Evolutionary conservation across 2,888 invertebrate genomes (phyloP).

Genomic region (Danaus chrysippus): DNA sequence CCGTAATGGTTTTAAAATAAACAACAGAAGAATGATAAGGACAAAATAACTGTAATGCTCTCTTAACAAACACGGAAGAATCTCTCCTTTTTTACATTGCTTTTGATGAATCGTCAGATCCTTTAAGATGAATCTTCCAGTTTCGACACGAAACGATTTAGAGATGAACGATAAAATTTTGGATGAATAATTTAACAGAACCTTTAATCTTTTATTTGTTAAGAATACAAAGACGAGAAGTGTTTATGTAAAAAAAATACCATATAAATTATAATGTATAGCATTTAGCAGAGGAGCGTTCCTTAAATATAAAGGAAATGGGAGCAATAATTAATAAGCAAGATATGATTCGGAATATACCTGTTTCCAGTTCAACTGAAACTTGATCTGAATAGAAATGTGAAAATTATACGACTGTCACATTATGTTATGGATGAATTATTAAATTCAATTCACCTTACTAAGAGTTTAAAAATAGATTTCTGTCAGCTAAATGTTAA

Average conservation of each 20-base stretch:
- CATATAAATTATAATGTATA: too few relatives aligned
- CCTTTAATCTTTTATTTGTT: too few relatives aligned
- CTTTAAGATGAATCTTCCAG: too few relatives aligned
- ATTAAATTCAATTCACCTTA: conserved; percentile 26
- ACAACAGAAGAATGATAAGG: neutral
- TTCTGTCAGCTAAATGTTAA: neutral
- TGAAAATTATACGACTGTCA: conserved; percentile 26
- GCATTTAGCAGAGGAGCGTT: neutral
- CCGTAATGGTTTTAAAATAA: conserved; percentile 6
- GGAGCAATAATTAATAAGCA: conserved; percentile 20
- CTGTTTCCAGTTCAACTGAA: conserved; percentile 21
- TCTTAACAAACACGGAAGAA: too few relatives aligned
- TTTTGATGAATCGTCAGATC: too few relatives aligned
- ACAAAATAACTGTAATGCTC: too few relatives aligned
- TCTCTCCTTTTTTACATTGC: too few relatives aligned
- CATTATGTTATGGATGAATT: conserved; percentile 24
- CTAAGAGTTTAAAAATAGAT: conserved; percentile 7
- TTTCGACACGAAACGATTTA: too few relatives aligned
- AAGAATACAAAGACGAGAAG: too few relatives aligned
- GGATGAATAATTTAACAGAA: too few relatives aligned
- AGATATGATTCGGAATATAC: conserved; percentile 20
- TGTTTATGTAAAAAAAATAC: too few relatives aligned
- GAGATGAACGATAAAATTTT: too few relatives aligned
- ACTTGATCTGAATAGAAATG: conserved; percentile 27
- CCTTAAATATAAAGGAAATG: conserved; percentile 11